Evolutionary conservation across 2,888 invertebrate genomes (phyloP), one percentile per base, ranked within the genome.

Genomic region (Campoletis raptor): DNA sequence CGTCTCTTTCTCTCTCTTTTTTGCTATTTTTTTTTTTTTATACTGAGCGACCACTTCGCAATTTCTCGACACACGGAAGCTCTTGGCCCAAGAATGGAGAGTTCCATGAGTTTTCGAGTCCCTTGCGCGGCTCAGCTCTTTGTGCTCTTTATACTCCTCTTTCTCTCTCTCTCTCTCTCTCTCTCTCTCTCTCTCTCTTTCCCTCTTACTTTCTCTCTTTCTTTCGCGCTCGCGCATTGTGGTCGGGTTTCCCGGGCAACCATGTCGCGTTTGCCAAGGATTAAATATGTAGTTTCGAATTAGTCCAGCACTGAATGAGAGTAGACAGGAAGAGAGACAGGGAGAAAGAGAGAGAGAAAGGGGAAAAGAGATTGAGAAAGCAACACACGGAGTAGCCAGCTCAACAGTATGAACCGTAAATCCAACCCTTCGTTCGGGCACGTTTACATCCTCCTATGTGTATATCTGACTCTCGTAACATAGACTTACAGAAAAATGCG

Each of bases 201-300:
- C 18, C 52, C 36, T 52, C 52, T 18, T 24, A 69, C 85, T 67
- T 73, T 12, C 74, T 52, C 72, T 77, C 77, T 67, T 45, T 21
- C 52, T 69, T 52, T 37, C 70, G 48, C 40, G 45, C 66, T 76
- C 80, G 76, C 52, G 40, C 36, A 76, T 48, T 54, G 61, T 78
- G 72, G 90, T 73, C 76, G 89, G 37, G 90, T 91, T 91, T 89
- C 91, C 90, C 79, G 66, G 90, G 90, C 89, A 90, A 91, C 91
- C 89, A 89, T 85, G 85, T 87, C 64, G 66, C 85, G 93, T 93
- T 93, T 94, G 90, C 91, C 87, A 89, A 92, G 91, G 91, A 93
- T 94, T 93, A 94, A 94, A 94, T 93, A 94, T 94, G 93, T 92
- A 93, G 91, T 92, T 93, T 92, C 90, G 92, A 92, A 93, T 94